Conservation (phyloP, 2,888 invertebrate species). For the Syrphus vitripennis region DNA sequence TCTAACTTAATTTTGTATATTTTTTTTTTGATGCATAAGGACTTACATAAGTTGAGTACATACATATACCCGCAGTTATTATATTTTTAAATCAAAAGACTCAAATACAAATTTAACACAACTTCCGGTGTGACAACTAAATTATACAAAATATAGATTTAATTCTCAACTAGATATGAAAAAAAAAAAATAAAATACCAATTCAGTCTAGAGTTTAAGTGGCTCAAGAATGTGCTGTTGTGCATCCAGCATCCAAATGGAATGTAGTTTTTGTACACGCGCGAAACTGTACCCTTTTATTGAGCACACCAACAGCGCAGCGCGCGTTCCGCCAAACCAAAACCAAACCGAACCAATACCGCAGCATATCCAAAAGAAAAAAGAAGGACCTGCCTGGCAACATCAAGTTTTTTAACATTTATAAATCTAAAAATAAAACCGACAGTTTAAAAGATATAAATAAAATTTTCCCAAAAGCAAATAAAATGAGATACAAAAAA, state of each 20-base stretch:
- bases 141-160: slow-evolving; percentile 6
- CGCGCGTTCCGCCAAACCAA: slow-evolving; percentile 63
- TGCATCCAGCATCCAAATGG: slow-evolving; percentile 60
- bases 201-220: neutral
- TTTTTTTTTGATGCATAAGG: neutral
- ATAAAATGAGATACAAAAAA: slow-evolving; percentile 55
- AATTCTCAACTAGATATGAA: neutral
- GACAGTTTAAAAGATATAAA: slow-evolving; percentile 76
- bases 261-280: slow-evolving; percentile 73
- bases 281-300: slow-evolving; percentile 74
- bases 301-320: slow-evolving; percentile 57
- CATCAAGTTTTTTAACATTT: slow-evolving; percentile 77
- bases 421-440: slow-evolving; percentile 78
- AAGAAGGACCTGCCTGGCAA: slow-evolving; percentile 70
- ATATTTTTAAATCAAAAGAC: neutral
- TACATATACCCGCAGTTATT: no score
- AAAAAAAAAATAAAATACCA: neutral
- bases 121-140: slow-evolving; percentile 11
- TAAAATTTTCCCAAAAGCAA: slow-evolving; percentile 72
- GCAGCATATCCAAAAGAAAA: slow-evolving; percentile 57
- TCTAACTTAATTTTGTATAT: neutral
- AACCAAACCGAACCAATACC: slow-evolving; percentile 55
- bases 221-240: slow-evolving; percentile 51
- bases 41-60: no score
- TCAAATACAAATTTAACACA: neutral